These are phyloP conservation scores for Cyprinodon brontotheroides DNA, from an alignment of 2,113 vertebrate genomes.

Conservation along the genomic window DNA sequence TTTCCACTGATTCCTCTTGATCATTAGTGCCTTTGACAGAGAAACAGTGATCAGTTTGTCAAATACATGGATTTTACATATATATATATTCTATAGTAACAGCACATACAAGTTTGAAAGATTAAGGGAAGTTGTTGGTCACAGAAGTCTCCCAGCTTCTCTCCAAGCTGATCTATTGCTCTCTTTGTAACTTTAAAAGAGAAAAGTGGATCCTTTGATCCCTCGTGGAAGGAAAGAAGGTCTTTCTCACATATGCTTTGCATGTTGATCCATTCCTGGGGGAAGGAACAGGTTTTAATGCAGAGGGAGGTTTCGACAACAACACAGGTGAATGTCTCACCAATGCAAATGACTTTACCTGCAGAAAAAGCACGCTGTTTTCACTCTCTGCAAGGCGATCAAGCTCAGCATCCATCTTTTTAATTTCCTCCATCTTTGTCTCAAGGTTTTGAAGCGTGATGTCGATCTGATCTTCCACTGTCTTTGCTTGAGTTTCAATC, in stretches of 20 bases:
- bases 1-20: slow-evolving; percentile 1
- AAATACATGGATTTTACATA: neutral
- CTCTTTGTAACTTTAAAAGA: slow-evolving; percentile 35
- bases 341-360: slow-evolving; percentile 47
- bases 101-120: slow-evolving; percentile 31
- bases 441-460: slow-evolving; percentile 24
- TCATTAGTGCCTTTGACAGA: slow-evolving; percentile 2
- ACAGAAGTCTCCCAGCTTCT: slow-evolving; percentile 45
- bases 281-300: neutral
- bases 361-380: slow-evolving; percentile 51
- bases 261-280: slow-evolving; percentile 45
- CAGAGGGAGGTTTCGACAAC: neutral
- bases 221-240: rapidly evolving
- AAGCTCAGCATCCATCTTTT: slow-evolving; percentile 51
- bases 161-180: slow-evolving; percentile 31
- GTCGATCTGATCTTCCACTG: slow-evolving; percentile 20
- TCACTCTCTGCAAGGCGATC: slow-evolving; percentile 35
- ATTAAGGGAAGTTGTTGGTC: slow-evolving; percentile 35
- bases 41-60: neutral
- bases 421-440: slow-evolving; percentile 41
- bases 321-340: neutral
- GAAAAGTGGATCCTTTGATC: slow-evolving; percentile 3
- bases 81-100: neutral
- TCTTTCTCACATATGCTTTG: slow-evolving; percentile 4
- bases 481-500: slow-evolving; percentile 38